Evolutionary conservation across 2,888 invertebrate genomes (phyloP).

Genomic region (Arenicola marina): DNA sequence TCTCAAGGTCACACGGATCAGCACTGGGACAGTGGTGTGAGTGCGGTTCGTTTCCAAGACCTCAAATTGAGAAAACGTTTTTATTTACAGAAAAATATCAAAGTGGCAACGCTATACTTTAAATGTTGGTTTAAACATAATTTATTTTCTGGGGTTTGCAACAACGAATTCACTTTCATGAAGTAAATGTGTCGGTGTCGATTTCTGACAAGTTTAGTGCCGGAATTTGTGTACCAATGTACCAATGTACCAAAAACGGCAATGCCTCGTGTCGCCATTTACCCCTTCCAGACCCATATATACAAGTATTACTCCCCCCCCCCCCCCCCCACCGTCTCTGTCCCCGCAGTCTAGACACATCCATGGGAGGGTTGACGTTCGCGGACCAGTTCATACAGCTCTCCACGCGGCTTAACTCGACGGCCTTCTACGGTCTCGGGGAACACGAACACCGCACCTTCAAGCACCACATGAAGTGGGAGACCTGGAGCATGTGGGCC

Average conservation of each 20-base stretch:
- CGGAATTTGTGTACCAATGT: too few relatives aligned
- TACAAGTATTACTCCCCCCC: not conserved
- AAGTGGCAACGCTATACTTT: too few relatives aligned
- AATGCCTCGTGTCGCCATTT: too few relatives aligned
- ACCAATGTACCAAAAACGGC: not conserved
- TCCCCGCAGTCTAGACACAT: slow-evolving; percentile 43
- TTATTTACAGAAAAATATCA: too few relatives aligned
- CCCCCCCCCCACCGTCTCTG: too few relatives aligned
- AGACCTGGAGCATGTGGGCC: slow-evolving; percentile 50
- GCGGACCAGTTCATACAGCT: slow-evolving; percentile 48
- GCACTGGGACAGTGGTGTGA: slow-evolving; percentile 10
- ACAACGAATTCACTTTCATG: too few relatives aligned
- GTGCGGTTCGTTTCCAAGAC: too few relatives aligned
- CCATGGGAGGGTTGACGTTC: slow-evolving; percentile 39
- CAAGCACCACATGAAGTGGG: slow-evolving; percentile 44
- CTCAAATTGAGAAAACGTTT: too few relatives aligned
- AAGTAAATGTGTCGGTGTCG: too few relatives aligned
- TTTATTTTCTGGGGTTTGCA: too few relatives aligned
- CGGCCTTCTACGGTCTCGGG: slow-evolving; percentile 48
- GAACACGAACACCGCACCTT: slow-evolving; percentile 48
- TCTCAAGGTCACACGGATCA: slow-evolving; percentile 8
- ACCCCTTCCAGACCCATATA: not conserved
- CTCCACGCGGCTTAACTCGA: slow-evolving; percentile 44
- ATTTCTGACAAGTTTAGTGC: too few relatives aligned
- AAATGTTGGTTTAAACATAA: too few relatives aligned